These are phyloP conservation scores for Chaetura pelagica DNA, from an alignment of 2,113 vertebrate genomes.

Conservation along the genomic window DNA sequence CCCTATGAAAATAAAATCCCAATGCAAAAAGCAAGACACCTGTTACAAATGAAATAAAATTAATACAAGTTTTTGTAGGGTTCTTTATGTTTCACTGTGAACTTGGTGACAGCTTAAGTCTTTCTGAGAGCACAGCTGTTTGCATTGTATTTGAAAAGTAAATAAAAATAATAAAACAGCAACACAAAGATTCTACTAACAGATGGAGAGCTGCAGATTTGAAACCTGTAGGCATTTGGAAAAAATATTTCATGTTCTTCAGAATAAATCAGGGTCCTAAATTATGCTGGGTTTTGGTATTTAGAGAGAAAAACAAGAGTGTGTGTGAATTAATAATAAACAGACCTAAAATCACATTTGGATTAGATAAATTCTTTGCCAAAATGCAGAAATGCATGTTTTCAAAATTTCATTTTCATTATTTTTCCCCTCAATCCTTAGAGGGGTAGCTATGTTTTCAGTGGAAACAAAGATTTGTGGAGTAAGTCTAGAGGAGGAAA, in stretches of 20 bases:
- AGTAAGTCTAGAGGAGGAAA: neutral
- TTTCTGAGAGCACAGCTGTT: neutral
- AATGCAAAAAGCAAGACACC: neutral
- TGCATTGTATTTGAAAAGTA: neutral
- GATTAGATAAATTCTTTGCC: neutral
- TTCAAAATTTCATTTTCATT: neutral
- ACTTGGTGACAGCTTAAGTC: neutral
- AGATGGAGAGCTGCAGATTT: neutral
- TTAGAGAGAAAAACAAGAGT: neutral
- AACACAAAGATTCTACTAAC: neutral
- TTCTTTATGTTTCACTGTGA: neutral
- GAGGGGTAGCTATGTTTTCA: neutral
- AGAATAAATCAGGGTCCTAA: conserved; percentile 19
- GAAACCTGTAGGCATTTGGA: neutral
- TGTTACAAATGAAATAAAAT: neutral
- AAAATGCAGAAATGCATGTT: neutral
- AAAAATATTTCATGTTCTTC: neutral
- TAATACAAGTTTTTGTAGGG: neutral
- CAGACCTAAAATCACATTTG: neutral
- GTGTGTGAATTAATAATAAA: neutral
- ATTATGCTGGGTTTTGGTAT: conserved; percentile 1
- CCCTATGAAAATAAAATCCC: neutral
- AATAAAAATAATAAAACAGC: neutral
- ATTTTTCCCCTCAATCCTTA: neutral
- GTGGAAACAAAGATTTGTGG: neutral